These are phyloP conservation scores for Chrysomela aeneicollis DNA, from an alignment of 2,888 invertebrate genomes.

Conservation along the genomic window DNA sequence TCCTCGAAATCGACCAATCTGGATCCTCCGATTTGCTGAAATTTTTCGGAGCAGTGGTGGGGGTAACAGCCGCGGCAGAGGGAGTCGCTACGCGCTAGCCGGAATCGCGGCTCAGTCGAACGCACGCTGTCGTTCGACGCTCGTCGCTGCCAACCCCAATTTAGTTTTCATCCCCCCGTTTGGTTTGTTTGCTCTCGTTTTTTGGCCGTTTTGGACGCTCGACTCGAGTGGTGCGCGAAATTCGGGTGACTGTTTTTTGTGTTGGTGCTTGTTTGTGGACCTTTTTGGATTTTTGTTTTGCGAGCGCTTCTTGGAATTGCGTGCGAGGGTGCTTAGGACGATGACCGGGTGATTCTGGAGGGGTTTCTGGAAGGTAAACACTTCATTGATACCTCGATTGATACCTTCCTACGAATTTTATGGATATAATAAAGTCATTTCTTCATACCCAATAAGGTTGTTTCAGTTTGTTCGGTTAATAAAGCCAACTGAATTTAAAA, in stretches of 20 bases:
- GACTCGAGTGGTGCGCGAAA: slow-evolving; percentile 20
- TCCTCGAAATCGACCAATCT: slow-evolving; percentile 47
- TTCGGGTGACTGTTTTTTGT: slow-evolving; percentile 15
- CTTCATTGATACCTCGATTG: no score
- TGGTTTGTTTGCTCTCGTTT: slow-evolving; percentile 31
- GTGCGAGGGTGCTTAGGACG: no score
- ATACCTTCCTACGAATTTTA: no score
- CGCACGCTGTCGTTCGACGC: slow-evolving; percentile 30
- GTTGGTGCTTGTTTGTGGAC: slow-evolving; percentile 5
- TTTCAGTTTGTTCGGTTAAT: no score
- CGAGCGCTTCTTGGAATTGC: slow-evolving; percentile 9
- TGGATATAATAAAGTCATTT: no score
- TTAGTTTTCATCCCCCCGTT: slow-evolving; percentile 33
- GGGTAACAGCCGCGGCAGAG: slow-evolving; percentile 35
- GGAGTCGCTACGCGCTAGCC: slow-evolving; percentile 33
- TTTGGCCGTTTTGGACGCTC: slow-evolving; percentile 7
- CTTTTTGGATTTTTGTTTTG: slow-evolving; percentile 1
- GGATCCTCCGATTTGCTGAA: slow-evolving; percentile 48
- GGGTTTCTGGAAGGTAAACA: no score
- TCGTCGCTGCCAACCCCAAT: slow-evolving; percentile 32
- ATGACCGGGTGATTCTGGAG: slow-evolving; percentile 6
- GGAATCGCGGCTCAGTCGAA: slow-evolving; percentile 38
- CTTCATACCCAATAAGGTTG: no score
- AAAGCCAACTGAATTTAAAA: no score
- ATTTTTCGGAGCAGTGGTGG: slow-evolving; percentile 42